phyloP scores from a whole-genome alignment of 2,888 invertebrate species.

The Carpatolechia fugitivella region DNA sequence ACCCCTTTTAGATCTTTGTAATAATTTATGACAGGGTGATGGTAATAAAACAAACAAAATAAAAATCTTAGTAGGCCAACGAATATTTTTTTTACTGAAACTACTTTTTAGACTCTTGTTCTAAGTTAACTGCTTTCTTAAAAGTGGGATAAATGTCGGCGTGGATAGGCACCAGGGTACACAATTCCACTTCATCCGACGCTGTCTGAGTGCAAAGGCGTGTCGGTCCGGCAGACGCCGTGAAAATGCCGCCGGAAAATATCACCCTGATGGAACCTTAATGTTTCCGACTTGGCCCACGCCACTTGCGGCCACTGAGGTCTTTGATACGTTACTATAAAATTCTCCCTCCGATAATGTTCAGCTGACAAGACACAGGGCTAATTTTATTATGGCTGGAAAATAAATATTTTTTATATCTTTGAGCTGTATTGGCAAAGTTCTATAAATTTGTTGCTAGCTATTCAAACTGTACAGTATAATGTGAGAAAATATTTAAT shows the following conservation, averaged over 20 bases:
- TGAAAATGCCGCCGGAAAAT: conserved; percentile 73
- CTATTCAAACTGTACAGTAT: no score
- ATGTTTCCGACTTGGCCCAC: conserved; percentile 71
- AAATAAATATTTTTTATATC: no score
- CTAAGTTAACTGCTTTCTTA: neutral
- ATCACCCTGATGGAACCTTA: conserved; percentile 75
- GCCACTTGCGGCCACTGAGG: conserved; percentile 63
- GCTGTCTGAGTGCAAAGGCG: conserved; percentile 76
- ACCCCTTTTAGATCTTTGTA: no score
- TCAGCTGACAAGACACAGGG: conserved; percentile 26
- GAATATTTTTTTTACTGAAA: no score
- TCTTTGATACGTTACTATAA: conserved; percentile 55
- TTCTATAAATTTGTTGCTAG: no score
- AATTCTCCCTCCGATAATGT: conserved; percentile 49
- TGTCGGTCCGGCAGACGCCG: conserved; percentile 62
- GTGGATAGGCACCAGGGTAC: conserved; percentile 51
- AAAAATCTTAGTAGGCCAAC: no score
- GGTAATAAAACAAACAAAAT: no score
- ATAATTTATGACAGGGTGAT: no score
- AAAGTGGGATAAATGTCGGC: conserved; percentile 56
- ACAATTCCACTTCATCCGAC: conserved; percentile 62
- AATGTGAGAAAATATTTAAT: no score
- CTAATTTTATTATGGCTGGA: neutral
- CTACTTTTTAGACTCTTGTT: no score
- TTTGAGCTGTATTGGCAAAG: no score